Conservation (phyloP, 2,113 vertebrate genomes). For the Corythornis cristatus region DNA sequence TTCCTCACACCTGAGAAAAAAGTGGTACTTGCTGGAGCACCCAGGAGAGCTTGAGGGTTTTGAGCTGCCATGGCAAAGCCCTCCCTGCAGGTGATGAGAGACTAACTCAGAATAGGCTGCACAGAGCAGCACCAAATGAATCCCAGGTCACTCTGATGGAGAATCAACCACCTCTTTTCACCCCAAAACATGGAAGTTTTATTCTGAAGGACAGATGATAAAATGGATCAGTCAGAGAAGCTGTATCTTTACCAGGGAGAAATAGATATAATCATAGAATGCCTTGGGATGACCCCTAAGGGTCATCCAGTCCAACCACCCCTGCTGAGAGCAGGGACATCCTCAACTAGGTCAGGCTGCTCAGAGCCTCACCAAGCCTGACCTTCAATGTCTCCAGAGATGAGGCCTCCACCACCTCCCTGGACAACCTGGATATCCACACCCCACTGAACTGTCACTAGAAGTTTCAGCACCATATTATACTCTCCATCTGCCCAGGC, state of each 20-base stretch:
- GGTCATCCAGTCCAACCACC: no score
- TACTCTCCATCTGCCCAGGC: background rate
- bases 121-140: background rate
- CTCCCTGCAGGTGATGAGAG: background rate
- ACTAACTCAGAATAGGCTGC: background rate
- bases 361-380: no score
- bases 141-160: background rate
- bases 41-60: background rate
- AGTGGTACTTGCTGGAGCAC: background rate
- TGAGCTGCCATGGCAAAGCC: background rate
- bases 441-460: rapidly evolving
- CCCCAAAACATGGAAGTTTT: background rate
- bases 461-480: background rate
- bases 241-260: background rate
- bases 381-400: no score
- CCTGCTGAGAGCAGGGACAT: no score
- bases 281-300: no score
- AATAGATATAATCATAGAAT: no score
- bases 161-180: background rate
- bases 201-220: background rate
- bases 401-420: no score
- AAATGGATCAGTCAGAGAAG: background rate
- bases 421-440: background rate
- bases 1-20: background rate
- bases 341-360: no score